These are phyloP conservation scores for Parauchenoglanis punctatus DNA, from an alignment of 2,797 vertebrate species.

Conservation along the genomic window DNA sequence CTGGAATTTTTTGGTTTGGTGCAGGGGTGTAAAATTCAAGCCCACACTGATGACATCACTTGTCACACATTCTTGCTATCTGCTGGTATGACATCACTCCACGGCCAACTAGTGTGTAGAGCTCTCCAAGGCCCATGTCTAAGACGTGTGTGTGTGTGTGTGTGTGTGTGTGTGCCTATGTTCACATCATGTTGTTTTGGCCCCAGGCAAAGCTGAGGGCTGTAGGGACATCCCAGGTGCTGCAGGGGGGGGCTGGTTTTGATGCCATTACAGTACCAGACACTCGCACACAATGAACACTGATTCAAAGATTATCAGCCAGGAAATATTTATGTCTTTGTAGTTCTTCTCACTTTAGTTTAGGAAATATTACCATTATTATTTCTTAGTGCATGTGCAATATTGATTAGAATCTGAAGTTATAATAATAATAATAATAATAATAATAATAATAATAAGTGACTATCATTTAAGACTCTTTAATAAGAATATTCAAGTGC, in stretches of 20 bases:
- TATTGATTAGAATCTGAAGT: not conserved
- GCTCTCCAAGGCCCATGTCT: conserved; percentile 36
- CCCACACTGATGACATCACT: conserved; percentile 53
- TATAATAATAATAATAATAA: not conserved
- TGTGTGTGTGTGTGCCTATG: conserved; percentile 19
- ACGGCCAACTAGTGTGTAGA: conserved; percentile 7
- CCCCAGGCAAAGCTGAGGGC: conserved; percentile 64
- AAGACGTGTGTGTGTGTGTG: conserved; percentile 18
- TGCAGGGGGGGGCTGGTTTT: conserved; percentile 55
- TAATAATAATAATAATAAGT: not conserved
- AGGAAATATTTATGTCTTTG: not conserved
- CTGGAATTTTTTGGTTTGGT: not conserved
- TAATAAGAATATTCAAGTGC: not conserved
- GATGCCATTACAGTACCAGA: conserved; percentile 58
- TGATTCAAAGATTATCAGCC: conserved; percentile 33
- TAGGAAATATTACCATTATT: not conserved
- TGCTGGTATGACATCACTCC: conserved; percentile 53
- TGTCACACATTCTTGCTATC: conserved; percentile 36
- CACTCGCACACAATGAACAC: conserved; percentile 40
- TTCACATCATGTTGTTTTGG: conserved; percentile 59
- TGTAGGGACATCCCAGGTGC: conserved; percentile 53
- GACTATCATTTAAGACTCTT: not conserved
- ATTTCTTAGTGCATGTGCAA: not conserved
- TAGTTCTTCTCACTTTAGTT: not conserved
- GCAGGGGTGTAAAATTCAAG: conserved; percentile 11